Evolutionary conservation across 2,888 invertebrate species (phyloP), one percentile per base, ranked within the genome.

Genomic region (Gnatocerus cornutus): DNA sequence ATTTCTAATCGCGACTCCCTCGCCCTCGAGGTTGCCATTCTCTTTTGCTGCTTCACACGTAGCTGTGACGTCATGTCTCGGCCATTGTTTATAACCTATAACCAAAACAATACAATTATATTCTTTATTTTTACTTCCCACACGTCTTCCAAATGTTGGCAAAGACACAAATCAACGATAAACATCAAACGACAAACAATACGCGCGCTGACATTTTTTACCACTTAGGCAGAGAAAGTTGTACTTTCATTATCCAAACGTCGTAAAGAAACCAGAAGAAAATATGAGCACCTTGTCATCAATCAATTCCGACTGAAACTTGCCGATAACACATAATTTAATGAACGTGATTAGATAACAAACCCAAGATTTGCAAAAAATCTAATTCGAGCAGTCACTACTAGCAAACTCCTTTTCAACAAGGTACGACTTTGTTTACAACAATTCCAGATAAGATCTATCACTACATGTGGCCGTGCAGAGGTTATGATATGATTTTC

Each of bases 1-100:
- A 75, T 78, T 78, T 78, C 78, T 77, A 78, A 77, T 77, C 73
- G 69, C 72, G 73, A 74, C 76, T 76, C 76, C 76, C 74, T 72
- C 74, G 69, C 71, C 72, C 69, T 71, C 68, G 71, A 71, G 68
- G 56, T 65, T 68, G 68, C 73, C 73, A 66, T 74, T 74, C 73
- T 74, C 73, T 74, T 73, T 73, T 69, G 71, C 74, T 68, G 68
- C 73, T 74, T 76, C 75, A 73, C 76, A 74, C 73, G 75, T 76
- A 74, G 39, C 30, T 10, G 41, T 71, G 73, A 73, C 72, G 73
- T 73, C 72, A 72, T 63, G 41, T 33, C 48, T 37, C 29, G 53
- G 61, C 68, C 67, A 73, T 73, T 73, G 69, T 73, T 71, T 43
- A 65, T 56, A 65, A 65, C 65, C 65, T 65, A 65, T 21, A 63